A percentile compares a stretch with the other conserved stretches of the same genome.
Evolutionary conservation across 2,888 invertebrate species (phyloP).

Genomic region (Drosophila kokeensis): DNA sequence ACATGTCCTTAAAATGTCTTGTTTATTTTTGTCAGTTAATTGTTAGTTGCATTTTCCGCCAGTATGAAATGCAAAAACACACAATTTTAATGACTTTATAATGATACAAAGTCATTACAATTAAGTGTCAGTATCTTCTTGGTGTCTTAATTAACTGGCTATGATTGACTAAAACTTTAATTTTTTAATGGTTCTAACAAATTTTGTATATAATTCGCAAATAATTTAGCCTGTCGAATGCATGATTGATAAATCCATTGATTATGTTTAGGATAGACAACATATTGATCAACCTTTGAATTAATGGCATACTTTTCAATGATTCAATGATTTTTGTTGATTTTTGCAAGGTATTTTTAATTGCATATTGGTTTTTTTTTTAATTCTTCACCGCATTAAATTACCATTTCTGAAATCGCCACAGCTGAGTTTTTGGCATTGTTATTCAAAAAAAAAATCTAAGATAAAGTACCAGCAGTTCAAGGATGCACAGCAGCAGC

Average conservation of each 20-base stretch:
- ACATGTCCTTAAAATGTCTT: slow-evolving; percentile 11
- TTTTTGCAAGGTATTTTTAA: slow-evolving; percentile 19
- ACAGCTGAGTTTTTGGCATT: slow-evolving; percentile 59
- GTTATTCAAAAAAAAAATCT: slow-evolving; percentile 57
- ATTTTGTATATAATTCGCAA: slow-evolving; percentile 39
- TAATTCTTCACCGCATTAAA: slow-evolving; percentile 45
- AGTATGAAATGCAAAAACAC: slow-evolving; percentile 33
- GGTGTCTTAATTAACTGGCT: slow-evolving; percentile 26
- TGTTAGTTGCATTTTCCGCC: slow-evolving; percentile 8
- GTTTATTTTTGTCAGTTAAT: slow-evolving; percentile 4
- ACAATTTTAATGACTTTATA: slow-evolving; percentile 14
- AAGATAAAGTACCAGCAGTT: slow-evolving; percentile 54
- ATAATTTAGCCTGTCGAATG: slow-evolving; percentile 11
- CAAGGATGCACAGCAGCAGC: slow-evolving; percentile 57
- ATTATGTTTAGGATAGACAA: slow-evolving; percentile 19
- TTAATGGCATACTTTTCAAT: slow-evolving; percentile 48
- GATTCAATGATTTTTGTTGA: slow-evolving; percentile 6
- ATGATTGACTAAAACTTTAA: slow-evolving; percentile 33
- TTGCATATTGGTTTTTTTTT: slow-evolving; percentile 26
- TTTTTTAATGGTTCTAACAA: slow-evolving; percentile 51
- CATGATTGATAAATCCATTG: slow-evolving; percentile 47
- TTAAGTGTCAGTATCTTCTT: slow-evolving; percentile 27
- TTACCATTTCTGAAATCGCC: slow-evolving; percentile 52
- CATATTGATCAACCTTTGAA: slow-evolving; percentile 31
- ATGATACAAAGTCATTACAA: slow-evolving; percentile 44